A percentile compares a stretch with the other conserved stretches of the same genome.
Evolutionary conservation across 2,797 vertebrate genomes (phyloP).

Genomic region (Balearica regulorum): DNA sequence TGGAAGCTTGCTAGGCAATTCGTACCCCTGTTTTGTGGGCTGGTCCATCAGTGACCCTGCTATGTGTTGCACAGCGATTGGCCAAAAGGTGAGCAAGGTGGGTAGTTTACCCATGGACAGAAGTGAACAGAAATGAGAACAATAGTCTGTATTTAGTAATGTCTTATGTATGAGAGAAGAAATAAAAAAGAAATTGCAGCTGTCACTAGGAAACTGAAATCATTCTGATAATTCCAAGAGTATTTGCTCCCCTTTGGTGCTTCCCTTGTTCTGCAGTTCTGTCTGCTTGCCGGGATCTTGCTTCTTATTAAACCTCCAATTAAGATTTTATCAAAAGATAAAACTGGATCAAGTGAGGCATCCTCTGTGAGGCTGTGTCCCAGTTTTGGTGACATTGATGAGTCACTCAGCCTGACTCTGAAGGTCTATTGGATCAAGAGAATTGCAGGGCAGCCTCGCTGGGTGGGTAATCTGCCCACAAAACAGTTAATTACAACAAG

Average conservation of each 20-base stretch:
- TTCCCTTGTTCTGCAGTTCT: background rate
- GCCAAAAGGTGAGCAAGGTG: background rate
- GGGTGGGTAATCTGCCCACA: background rate
- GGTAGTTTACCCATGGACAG: background rate
- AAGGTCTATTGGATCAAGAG: background rate
- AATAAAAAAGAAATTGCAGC: background rate
- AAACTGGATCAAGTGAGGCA: background rate
- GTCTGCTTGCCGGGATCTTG: background rate
- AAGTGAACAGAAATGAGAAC: background rate
- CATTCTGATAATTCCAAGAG: background rate
- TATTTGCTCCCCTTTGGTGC: background rate
- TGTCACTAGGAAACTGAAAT: background rate
- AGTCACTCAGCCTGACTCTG: background rate
- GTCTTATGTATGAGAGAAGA: background rate
- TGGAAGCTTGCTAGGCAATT: background rate
- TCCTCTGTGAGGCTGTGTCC: background rate
- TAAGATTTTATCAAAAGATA: conserved; percentile 13
- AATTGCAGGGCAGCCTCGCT: background rate
- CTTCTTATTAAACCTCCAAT: background rate
- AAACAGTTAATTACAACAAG: background rate
- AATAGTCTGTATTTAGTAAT: background rate
- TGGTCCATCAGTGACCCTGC: background rate
- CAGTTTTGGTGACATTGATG: background rate
- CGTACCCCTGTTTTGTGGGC: background rate
- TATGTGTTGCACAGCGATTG: background rate